Evolutionary conservation across 2,888 invertebrate species (phyloP).

Genomic region (Cheilosia soror): DNA sequence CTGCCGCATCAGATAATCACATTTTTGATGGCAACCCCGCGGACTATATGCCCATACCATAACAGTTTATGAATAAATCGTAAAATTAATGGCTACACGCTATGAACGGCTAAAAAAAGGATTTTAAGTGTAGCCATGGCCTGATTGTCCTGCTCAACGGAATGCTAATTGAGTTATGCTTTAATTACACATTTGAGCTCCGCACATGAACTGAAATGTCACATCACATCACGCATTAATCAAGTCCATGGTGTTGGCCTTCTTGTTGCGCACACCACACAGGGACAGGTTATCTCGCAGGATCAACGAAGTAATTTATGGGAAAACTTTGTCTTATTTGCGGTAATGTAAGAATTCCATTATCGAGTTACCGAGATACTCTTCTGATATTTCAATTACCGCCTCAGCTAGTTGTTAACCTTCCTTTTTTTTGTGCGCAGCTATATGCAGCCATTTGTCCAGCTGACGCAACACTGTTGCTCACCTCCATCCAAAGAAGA

Average conservation of each 20-base stretch:
- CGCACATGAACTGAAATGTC: constrained; percentile 33
- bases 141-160: constrained; percentile 44
- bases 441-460: constrained; percentile 5
- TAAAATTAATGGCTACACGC: constrained; percentile 41
- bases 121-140: constrained; percentile 3
- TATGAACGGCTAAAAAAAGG: neutral
- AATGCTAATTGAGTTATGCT: constrained; percentile 61
- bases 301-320: constrained; percentile 19
- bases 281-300: neutral
- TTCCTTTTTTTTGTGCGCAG: neutral
- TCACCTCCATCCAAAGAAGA: neutral
- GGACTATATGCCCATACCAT: neutral
- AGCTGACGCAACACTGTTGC: constrained; percentile 24
- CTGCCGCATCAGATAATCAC: constrained; percentile 23
- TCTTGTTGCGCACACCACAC: neutral
- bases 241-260: constrained; percentile 7
- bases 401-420: constrained; percentile 47
- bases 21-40: constrained; percentile 34
- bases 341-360: constrained; percentile 37
- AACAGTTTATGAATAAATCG: constrained; percentile 51
- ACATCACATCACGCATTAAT: constrained; percentile 50
- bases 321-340: constrained; percentile 26
- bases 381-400: constrained; percentile 58
- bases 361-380: constrained; percentile 13
- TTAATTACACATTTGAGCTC: constrained; percentile 32